Conservation (phyloP, 1,140 invertebrate species). For the Microvelia longipes region DNA sequence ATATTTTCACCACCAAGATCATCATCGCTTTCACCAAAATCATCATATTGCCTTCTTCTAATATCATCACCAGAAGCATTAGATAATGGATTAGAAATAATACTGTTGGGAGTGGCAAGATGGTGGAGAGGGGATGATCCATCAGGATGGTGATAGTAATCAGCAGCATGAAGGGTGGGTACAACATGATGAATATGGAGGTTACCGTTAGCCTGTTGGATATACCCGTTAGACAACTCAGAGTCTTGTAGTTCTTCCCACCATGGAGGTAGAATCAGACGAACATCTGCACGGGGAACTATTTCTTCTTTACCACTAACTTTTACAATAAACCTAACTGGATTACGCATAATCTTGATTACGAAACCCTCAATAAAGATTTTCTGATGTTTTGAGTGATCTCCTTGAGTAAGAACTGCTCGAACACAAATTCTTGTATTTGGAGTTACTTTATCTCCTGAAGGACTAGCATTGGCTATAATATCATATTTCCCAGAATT, state of each 20-base stretch:
- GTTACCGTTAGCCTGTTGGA: slow-evolving; percentile 13
- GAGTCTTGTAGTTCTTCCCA: slow-evolving; percentile 78
- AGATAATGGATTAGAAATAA: slow-evolving; percentile 34
- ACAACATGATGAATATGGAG: slow-evolving; percentile 21
- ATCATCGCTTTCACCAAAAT: slow-evolving; percentile 75
- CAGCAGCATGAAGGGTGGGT: slow-evolving; percentile 18
- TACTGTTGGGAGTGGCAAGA: slow-evolving; percentile 32
- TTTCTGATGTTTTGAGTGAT: slow-evolving; percentile 28
- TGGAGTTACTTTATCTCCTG: slow-evolving; percentile 51
- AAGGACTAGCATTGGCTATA: slow-evolving; percentile 83
- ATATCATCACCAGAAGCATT: slow-evolving; percentile 39
- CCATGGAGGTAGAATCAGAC: slow-evolving; percentile 86
- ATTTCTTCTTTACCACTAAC: slow-evolving; percentile 37
- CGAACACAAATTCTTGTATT: slow-evolving; percentile 50
- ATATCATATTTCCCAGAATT: slow-evolving; percentile 61
- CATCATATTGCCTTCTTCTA: slow-evolving; percentile 49
- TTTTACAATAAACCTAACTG: slow-evolving; percentile 63
- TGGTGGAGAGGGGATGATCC: slow-evolving; percentile 36
- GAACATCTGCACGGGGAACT: slow-evolving; percentile 69
- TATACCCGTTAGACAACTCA: slow-evolving; percentile 17
- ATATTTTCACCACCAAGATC: slow-evolving; percentile 75
- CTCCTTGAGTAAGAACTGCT: slow-evolving; percentile 21
- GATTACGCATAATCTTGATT: slow-evolving; percentile 49
- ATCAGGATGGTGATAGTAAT: slow-evolving; percentile 32
- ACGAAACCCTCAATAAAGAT: slow-evolving; percentile 75